Percentiles rank a stretch among this genome's conserved stretches.
Conservation (phyloP, 1,140 invertebrate species). For the Latrodectus geometricus region DNA sequence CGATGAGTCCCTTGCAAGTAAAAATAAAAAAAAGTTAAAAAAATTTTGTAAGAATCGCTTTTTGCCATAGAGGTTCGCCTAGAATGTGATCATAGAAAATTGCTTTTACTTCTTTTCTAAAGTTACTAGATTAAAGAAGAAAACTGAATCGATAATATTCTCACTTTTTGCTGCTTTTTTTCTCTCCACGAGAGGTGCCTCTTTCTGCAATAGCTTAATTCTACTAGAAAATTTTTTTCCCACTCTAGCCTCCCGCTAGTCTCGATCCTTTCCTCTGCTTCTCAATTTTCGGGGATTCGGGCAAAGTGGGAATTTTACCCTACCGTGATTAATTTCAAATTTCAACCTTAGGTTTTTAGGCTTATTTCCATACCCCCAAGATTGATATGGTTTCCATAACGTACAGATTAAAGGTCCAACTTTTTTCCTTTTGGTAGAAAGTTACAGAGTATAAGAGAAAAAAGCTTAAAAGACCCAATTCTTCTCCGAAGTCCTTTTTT, state of each 20-base stretch:
- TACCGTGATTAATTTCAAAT: slow-evolving; percentile 49
- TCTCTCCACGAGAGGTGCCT: not conserved
- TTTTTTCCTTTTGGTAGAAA: not conserved
- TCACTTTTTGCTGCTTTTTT: slow-evolving; percentile 17
- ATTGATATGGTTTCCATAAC: slow-evolving; percentile 20
- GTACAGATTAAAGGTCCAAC: not conserved
- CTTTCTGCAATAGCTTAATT: slow-evolving; percentile 27
- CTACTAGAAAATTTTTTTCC: slow-evolving; percentile 18
- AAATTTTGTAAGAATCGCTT: slow-evolving; percentile 24
- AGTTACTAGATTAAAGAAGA: slow-evolving; percentile 59
- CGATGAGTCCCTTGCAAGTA: not conserved
- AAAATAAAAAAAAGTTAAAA: not conserved
- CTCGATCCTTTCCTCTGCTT: slow-evolving; percentile 12
- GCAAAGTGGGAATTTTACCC: slow-evolving; percentile 30
- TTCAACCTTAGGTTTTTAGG: slow-evolving; percentile 32
- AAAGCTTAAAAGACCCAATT: not conserved
- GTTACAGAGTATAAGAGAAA: not conserved
- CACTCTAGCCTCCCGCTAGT: not conserved
- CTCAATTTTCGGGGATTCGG: slow-evolving; percentile 33
- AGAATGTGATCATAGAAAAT: slow-evolving; percentile 60
- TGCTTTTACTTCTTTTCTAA: slow-evolving; percentile 55
- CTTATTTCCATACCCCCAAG: slow-evolving; percentile 20
- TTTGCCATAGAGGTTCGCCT: slow-evolving; percentile 28
- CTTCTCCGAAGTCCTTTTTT: not conserved
- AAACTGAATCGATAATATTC: slow-evolving; percentile 55